Percentiles rank a stretch among this genome's conserved stretches.
Conservation (phyloP, 2,113 vertebrate genomes). For the Oreotrochilus melanogaster region DNA sequence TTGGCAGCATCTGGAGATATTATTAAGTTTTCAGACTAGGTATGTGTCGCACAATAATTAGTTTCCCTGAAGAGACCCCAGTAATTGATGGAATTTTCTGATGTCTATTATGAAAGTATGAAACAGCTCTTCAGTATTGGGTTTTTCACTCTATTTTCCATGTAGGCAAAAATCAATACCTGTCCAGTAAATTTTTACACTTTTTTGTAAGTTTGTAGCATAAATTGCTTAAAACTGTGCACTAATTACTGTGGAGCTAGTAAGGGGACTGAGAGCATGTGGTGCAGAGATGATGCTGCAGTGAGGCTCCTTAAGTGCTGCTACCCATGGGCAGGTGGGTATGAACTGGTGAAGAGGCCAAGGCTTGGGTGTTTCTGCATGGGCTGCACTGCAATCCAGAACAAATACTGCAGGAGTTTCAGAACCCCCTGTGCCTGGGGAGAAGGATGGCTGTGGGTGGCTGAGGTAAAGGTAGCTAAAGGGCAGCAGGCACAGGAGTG, state of each 20-base stretch:
- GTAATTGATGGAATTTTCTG: slow-evolving; percentile 42
- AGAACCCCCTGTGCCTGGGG: accelerated
- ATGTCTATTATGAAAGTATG: background rate
- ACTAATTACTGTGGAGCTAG: background rate
- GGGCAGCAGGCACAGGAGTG: background rate
- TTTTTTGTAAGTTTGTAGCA: background rate
- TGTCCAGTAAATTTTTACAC: background rate
- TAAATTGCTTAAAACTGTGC: background rate
- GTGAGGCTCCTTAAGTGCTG: background rate
- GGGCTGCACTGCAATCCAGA: background rate
- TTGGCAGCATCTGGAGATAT: slow-evolving; percentile 28
- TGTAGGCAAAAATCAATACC: background rate
- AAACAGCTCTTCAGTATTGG: background rate
- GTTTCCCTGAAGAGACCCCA: slow-evolving; percentile 43
- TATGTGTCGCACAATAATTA: slow-evolving; percentile 30
- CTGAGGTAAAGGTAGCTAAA: background rate
- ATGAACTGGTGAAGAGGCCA: accelerated
- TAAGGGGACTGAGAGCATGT: accelerated
- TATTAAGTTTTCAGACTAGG: slow-evolving; percentile 54
- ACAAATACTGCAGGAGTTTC: background rate
- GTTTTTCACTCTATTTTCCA: slow-evolving; percentile 4
- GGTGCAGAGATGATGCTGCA: background rate
- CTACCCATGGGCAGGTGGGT: background rate
- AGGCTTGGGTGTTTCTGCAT: background rate
- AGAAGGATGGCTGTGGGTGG: background rate